Conservation (phyloP, 2,113 vertebrate species). For the Pachypanchax playfairii region DNA sequence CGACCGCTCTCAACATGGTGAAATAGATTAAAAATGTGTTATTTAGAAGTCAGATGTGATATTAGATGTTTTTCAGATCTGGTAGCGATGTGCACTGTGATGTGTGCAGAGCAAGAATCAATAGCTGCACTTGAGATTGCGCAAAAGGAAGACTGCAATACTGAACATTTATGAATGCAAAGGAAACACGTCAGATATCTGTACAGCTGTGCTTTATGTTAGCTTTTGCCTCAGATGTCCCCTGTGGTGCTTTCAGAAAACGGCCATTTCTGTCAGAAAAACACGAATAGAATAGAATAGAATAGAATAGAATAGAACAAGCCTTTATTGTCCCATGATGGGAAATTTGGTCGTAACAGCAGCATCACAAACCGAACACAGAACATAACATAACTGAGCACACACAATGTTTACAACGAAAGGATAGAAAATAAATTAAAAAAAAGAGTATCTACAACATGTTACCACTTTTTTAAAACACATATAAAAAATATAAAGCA, state of each 20-base stretch:
- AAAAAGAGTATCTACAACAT: too few relatives aligned
- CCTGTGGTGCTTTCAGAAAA: slow-evolving; percentile 46
- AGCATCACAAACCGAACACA: too few relatives aligned
- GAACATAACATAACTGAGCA: too few relatives aligned
- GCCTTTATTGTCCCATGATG: too few relatives aligned
- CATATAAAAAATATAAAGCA: too few relatives aligned
- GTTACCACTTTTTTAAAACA: too few relatives aligned
- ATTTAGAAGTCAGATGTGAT: slow-evolving; percentile 40
- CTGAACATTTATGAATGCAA: slow-evolving; percentile 19
- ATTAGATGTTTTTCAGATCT: slow-evolving; percentile 33
- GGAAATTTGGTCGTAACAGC: too few relatives aligned
- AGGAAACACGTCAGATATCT: slow-evolving; percentile 16
- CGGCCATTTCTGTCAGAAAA: slow-evolving; percentile 42
- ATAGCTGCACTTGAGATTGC: slow-evolving; percentile 35
- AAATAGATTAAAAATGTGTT: slow-evolving; percentile 19
- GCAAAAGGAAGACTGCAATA: slow-evolving; percentile 19
- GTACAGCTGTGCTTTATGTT: slow-evolving; percentile 11
- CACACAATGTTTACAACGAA: too few relatives aligned
- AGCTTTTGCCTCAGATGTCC: slow-evolving; percentile 25
- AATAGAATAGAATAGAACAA: too few relatives aligned
- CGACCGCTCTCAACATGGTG: slow-evolving; percentile 8
- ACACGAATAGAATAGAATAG: too few relatives aligned
- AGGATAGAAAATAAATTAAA: too few relatives aligned
- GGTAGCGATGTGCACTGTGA: slow-evolving; percentile 5
- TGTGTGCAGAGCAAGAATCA: slow-evolving; percentile 41